These are phyloP conservation scores for Sceloporus undulatus DNA, from an alignment of 2,113 vertebrate genomes.

Conservation along the genomic window DNA sequence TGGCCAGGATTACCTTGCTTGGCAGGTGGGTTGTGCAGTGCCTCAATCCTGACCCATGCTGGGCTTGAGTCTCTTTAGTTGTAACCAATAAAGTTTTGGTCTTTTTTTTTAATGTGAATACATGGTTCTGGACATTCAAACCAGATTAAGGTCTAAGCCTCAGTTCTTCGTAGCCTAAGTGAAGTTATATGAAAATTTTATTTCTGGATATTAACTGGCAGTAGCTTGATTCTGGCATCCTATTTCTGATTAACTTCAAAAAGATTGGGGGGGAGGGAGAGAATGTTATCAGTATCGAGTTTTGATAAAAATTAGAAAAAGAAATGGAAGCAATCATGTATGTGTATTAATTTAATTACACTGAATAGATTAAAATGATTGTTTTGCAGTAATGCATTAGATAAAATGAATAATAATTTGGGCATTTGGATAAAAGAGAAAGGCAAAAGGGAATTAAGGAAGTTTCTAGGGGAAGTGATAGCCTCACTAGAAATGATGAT, in stretches of 20 bases:
- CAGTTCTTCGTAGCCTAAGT: slow-evolving; percentile 20
- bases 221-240: background rate
- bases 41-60: too few species aligned
- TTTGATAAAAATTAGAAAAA: slow-evolving; percentile 8
- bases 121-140: background rate
- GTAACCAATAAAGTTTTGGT: too few species aligned
- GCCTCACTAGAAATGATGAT: background rate
- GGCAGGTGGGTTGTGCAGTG: too few species aligned
- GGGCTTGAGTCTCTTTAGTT: too few species aligned
- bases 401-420: slow-evolving; percentile 35
- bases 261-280: background rate
- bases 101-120: background rate
- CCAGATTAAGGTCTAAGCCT: background rate
- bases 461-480: background rate
- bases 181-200: background rate
- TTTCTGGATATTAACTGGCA: background rate
- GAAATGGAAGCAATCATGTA: fast-evolving
- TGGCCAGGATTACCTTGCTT: too few species aligned
- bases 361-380: slow-evolving; percentile 33
- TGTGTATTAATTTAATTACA: slow-evolving; percentile 45
- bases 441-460: background rate
- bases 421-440: background rate
- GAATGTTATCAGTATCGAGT: background rate
- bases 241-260: slow-evolving; percentile 14
- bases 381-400: slow-evolving; percentile 21